Evolutionary conservation across 2,797 vertebrate genomes (phyloP).

Genomic region (Cichlasoma orientale): DNA sequence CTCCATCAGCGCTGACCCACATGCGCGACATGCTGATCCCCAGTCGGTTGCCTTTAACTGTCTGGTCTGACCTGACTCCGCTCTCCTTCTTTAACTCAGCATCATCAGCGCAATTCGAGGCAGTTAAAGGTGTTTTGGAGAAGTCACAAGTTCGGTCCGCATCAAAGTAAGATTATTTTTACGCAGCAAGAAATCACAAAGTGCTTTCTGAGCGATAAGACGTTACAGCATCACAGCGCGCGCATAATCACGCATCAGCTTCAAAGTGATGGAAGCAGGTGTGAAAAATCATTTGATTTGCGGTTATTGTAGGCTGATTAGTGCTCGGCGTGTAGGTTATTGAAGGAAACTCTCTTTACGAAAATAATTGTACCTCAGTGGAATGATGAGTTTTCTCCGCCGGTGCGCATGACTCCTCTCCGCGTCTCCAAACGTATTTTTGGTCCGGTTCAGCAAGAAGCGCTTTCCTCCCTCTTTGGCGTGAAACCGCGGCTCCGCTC

Average conservation of each 20-base stretch:
- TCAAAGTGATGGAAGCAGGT: neutral
- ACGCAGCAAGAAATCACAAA: neutral
- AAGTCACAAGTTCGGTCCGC: neutral
- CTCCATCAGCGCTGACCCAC: slow-evolving; percentile 49
- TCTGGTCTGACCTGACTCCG: neutral
- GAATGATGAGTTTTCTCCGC: neutral
- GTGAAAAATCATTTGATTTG: neutral
- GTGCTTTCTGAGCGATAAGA: too few species aligned
- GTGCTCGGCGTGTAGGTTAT: neutral
- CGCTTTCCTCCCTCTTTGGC: neutral
- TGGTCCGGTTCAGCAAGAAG: slow-evolving; percentile 3
- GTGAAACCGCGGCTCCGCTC: slow-evolving; percentile 8
- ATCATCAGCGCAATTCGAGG: neutral
- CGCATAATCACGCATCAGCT: neutral
- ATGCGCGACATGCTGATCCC: slow-evolving; percentile 33
- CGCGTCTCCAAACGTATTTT: neutral
- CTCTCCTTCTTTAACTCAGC: neutral
- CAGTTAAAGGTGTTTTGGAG: neutral
- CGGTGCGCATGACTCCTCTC: slow-evolving; percentile 1
- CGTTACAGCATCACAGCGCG: too few species aligned
- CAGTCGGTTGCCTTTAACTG: neutral
- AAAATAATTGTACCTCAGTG: slow-evolving; percentile 36
- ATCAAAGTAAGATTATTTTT: too few species aligned
- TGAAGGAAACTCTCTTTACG: neutral
- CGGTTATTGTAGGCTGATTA: neutral